A percentile compares a stretch with the other conserved stretches of the same genome.
These are phyloP conservation scores for Brachyistius frenatus DNA, from an alignment of 2,113 vertebrate species.

Conservation along the genomic window DNA sequence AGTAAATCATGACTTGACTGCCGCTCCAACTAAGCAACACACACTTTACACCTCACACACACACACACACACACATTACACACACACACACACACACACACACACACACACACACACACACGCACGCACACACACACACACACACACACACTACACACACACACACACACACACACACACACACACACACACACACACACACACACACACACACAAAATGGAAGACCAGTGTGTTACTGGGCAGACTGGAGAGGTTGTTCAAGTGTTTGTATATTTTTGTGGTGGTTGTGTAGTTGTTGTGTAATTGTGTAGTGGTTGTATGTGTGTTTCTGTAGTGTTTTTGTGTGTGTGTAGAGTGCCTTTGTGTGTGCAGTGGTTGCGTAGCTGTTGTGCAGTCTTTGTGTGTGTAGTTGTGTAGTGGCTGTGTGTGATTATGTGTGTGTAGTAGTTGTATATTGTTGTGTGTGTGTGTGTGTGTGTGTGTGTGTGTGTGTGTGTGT, in stretches of 20 bases:
- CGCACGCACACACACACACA: slow-evolving; percentile 2
- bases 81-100: slow-evolving; percentile 6
- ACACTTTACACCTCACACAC: slow-evolving; percentile 10
- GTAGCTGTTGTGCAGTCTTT: neutral
- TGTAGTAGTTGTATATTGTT: neutral
- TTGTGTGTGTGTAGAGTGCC: too few relatives aligned
- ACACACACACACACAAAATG: slow-evolving; percentile 2
- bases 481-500: neutral
- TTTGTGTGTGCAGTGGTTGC: too few relatives aligned
- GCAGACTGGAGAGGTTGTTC: slow-evolving; percentile 16
- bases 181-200: slow-evolving; percentile 17
- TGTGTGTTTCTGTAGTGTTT: too few relatives aligned
- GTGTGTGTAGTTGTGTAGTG: slow-evolving; percentile 14
- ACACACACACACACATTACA: neutral
- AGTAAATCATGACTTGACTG: slow-evolving; percentile 78
- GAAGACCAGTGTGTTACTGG: slow-evolving; percentile 39
- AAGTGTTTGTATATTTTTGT: too few relatives aligned
- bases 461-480: slow-evolving; percentile 4
- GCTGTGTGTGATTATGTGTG: slow-evolving; percentile 20
- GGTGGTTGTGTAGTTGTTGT: too few relatives aligned
- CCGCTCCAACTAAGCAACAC: slow-evolving; percentile 55
- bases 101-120: slow-evolving; percentile 13
- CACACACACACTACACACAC: neutral
- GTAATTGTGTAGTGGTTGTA: too few relatives aligned
- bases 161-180: slow-evolving; percentile 9